Base-by-base conservation (phyloP, 2,888 invertebrate species). In the Scotopteryx bipunctaria region DNA sequence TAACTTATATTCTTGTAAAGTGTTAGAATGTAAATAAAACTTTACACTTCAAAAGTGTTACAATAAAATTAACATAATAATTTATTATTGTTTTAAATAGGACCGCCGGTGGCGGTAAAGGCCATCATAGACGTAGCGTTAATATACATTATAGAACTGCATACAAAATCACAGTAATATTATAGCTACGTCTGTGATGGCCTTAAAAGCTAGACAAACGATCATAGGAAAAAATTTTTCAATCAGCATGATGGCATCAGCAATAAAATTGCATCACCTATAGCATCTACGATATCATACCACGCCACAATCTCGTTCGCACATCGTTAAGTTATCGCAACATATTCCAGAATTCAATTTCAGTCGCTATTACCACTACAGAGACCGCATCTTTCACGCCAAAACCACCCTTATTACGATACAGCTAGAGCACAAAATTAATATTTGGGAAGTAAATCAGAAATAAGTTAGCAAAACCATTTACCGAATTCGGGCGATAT, bases 301-400 rank as follows among this genome's bases (percentile, higher is more conserved):
- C 81, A 79, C 77, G 76, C 77, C 72, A 80, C 64, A 68, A 64
- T 63, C 73, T 78, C 76, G 68, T 79, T 80, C 74, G 62, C 71
- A 72, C 71, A 21, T 78, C 76, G 72, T 80, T 79, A 76, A 51
- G 61, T 57, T 67, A 67, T 64, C 66, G 68, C 62, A 69, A 68
- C 67, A 70, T 71, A 70, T 55, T 68, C 67, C 67, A 66, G 78
- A 81, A 85, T 82, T 84, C 78, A 86, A 86, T 85, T 83, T 72
- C 63, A 53, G 49, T 54, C 52, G 53, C 59, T 58, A 35, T 61
- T 61, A 66, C 63, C 61, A 57, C 58, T 57, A 46, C 15, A 11
- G 47, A 27, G 41, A 21, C 31, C 17, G 13, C 16, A 23, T 5
- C 2, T 9, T 8, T 0, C 32, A 31, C 16, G n/a, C 9, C 9